These are phyloP conservation scores for Epinephelus cyanopodus DNA, from an alignment of 2,113 vertebrate genomes.

Conservation along the genomic window DNA sequence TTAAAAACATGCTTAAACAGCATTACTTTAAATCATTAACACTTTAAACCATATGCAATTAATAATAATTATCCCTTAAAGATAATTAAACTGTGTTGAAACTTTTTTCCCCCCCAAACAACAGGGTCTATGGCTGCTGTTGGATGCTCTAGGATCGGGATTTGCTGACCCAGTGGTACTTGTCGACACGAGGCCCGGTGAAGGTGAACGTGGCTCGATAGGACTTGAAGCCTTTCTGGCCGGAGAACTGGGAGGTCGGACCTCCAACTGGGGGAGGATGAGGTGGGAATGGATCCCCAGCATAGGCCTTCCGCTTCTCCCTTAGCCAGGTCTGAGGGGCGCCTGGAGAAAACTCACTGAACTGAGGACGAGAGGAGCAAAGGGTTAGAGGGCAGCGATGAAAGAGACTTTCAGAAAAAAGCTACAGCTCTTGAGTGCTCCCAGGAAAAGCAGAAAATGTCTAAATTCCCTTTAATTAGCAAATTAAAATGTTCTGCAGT, in stretches of 20 bases:
- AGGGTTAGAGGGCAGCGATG: no score
- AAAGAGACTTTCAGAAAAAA: background rate
- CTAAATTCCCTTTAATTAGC: background rate
- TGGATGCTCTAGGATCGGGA: conserved; percentile 72
- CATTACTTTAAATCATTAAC: conserved; percentile 60
- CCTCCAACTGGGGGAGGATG: conserved; percentile 22
- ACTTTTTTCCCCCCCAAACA: background rate
- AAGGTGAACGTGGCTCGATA: conserved; percentile 78
- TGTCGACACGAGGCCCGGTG: conserved; percentile 86
- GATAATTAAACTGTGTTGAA: background rate
- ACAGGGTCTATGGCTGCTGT: background rate
- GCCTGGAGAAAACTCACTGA: conserved; percentile 84
- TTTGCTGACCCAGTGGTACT: conserved; percentile 96
- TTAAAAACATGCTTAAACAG: conserved; percentile 74
- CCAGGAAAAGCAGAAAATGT: background rate
- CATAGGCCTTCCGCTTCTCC: conserved; percentile 81
- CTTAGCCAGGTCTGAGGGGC: conserved; percentile 86
- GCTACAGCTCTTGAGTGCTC: background rate
- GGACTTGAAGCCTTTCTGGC: conserved; percentile 81
- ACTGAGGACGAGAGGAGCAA: conserved; percentile 56
- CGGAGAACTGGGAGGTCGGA: conserved; percentile 38
- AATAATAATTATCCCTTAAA: conserved; percentile 52
- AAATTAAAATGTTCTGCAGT: background rate
- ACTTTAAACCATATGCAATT: conserved; percentile 44
- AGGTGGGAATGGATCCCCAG: conserved; percentile 73